phyloP scores from a whole-genome alignment of 2,797 vertebrate species.

The Ispidina picta region DNA sequence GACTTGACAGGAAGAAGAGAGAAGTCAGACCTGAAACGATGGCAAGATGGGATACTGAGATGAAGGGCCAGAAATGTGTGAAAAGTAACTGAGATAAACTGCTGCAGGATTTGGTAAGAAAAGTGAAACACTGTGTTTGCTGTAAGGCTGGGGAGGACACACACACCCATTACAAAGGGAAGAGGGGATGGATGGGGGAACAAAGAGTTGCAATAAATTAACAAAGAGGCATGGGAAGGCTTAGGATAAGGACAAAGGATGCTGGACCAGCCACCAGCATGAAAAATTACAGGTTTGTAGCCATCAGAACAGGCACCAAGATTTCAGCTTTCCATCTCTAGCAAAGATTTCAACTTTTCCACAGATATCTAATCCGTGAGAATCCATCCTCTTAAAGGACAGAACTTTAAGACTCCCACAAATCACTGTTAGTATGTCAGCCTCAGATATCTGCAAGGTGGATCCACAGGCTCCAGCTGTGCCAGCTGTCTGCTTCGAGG shows the following conservation, averaged over 20 bases:
- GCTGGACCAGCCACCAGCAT: background rate
- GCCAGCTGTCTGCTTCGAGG: background rate
- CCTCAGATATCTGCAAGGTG: background rate
- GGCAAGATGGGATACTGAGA: background rate
- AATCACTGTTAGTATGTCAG: background rate
- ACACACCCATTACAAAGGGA: background rate
- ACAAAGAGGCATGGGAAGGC: background rate
- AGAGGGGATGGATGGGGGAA: background rate
- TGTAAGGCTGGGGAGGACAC: fast-evolving
- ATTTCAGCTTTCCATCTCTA: background rate
- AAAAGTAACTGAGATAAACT: background rate
- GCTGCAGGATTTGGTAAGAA: background rate
- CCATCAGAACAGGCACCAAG: background rate
- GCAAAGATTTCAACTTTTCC: background rate
- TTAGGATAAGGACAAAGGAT: background rate
- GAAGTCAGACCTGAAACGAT: fast-evolving
- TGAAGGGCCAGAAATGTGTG: background rate
- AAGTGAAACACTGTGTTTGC: background rate
- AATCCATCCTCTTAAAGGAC: background rate
- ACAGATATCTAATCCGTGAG: background rate
- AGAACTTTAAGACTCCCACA: background rate
- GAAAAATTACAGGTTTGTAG: background rate
- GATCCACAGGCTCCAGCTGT: background rate
- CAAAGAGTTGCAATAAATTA: background rate
- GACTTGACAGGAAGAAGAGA: background rate